Conservation (phyloP, 2,888 invertebrate species). For the Nebria salina region DNA sequence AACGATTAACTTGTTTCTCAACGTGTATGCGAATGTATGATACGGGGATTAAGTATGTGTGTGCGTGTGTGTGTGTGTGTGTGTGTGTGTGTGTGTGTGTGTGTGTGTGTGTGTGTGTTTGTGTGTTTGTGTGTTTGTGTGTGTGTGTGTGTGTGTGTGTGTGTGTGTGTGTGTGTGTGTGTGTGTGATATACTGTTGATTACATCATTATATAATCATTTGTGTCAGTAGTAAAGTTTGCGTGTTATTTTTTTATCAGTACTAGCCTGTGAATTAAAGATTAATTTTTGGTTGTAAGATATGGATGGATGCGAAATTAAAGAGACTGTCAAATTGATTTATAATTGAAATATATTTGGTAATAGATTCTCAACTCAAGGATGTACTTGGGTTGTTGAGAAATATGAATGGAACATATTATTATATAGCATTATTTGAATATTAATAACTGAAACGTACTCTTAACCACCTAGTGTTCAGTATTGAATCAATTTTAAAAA, state of each 20-base stretch:
- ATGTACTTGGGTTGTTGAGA: not conserved
- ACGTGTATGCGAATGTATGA: not conserved
- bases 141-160: not conserved
- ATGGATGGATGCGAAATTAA: not conserved
- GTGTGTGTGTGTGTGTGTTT: not conserved
- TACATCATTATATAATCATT: not conserved
- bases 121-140: too few relatives aligned
- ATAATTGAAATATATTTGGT: not conserved
- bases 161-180: too few relatives aligned
- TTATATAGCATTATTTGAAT: too few relatives aligned
- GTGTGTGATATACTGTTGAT: not conserved
- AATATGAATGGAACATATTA: not conserved
- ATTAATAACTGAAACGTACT: too few relatives aligned
- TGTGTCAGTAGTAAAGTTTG: slow-evolving; percentile 1
- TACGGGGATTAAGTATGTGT: too few relatives aligned
- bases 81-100: not conserved
- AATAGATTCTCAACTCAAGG: not conserved
- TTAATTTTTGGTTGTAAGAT: not conserved
- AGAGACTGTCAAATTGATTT: not conserved
- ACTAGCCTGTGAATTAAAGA: not conserved
- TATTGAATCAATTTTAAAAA: too few relatives aligned
- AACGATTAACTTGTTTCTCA: not conserved
- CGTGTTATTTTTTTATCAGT: not conserved
- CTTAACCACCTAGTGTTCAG: too few relatives aligned
- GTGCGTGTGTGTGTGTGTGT: not conserved